A percentile compares a stretch with the other conserved stretches of the same genome.
These are phyloP conservation scores for Myotis brandtii DNA, from an alignment of 2,113 vertebrate species.

Conservation along the genomic window DNA sequence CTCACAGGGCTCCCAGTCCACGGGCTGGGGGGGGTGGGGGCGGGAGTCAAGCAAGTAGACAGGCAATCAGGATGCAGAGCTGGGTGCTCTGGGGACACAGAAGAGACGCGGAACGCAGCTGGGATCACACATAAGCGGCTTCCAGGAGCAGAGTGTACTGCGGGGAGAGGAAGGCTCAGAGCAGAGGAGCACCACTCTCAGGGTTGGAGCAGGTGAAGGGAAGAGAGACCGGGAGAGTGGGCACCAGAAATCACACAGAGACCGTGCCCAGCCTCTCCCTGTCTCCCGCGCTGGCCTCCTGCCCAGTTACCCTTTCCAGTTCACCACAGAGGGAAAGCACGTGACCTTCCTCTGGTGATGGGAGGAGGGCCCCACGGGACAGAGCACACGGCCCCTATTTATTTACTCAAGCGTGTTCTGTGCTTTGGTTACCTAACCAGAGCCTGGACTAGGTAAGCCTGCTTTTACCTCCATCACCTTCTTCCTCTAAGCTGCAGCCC, in stretches of 20 bases:
- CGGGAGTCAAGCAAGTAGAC: background rate
- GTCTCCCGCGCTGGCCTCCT: background rate
- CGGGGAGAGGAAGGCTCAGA: background rate
- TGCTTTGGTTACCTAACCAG: background rate
- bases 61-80: background rate
- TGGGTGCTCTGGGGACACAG: background rate
- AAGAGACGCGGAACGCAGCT: background rate
- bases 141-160: rapidly evolving
- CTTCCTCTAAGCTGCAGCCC: background rate
- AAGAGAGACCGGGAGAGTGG: background rate
- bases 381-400: background rate
- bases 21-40: rapidly evolving
- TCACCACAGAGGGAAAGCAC: background rate
- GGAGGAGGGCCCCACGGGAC: background rate
- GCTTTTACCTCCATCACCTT: background rate
- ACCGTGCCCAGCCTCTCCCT: background rate
- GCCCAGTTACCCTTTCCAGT: background rate
- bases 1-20: background rate
- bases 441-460: background rate
- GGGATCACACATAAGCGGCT: background rate
- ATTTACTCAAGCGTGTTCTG: background rate
- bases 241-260: background rate
- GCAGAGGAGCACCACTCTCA: background rate
- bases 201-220: rapidly evolving
- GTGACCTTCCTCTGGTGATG: background rate